Conservation (phyloP, 2,888 invertebrate species). For the Drosophila maculinotata region DNA sequence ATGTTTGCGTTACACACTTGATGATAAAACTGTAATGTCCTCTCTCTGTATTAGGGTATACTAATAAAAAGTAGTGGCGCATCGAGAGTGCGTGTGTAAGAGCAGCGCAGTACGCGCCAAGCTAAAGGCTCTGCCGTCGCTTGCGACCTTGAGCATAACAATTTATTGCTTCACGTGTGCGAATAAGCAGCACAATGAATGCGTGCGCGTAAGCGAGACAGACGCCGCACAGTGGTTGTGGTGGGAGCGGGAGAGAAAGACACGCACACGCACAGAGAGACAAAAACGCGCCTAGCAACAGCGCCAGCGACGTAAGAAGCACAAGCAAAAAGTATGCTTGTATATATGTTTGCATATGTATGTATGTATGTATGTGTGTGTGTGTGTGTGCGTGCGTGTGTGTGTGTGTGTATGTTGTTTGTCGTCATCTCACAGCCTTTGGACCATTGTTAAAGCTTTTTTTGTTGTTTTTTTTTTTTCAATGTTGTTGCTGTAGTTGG, state of each 20-base stretch:
- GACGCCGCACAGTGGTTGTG: conserved; percentile 6
- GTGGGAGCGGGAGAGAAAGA: conserved; percentile 17
- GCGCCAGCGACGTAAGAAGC: conserved; percentile 22
- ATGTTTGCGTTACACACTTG: not conserved
- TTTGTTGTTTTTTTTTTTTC: too few species aligned
- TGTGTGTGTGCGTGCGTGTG: not conserved
- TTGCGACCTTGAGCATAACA: conserved; percentile 82
- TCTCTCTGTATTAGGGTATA: not conserved
- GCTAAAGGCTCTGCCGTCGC: conserved; percentile 14
- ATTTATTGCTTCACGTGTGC: conserved; percentile 84
- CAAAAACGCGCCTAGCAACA: conserved; percentile 68
- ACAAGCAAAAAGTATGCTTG: conserved; percentile 2
- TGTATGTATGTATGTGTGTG: not conserved
- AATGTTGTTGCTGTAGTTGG: conserved; percentile 13
- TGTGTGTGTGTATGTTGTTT: not conserved
- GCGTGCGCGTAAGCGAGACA: conserved; percentile 29
- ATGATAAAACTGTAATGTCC: not conserved
- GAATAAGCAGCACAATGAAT: conserved; percentile 61
- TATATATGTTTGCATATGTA: not conserved
- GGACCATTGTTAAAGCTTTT: conserved; percentile 44
- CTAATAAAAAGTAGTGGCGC: conserved; percentile 14
- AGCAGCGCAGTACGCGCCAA: conserved; percentile 2
- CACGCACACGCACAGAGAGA: conserved; percentile 32
- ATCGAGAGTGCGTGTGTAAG: conserved; percentile 1
- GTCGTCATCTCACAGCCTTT: conserved; percentile 21